A percentile compares a stretch with the other conserved stretches of the same genome.
These are phyloP conservation scores for Notocelia uddmanniana DNA, from an alignment of 2,888 invertebrate species.

Conservation along the genomic window DNA sequence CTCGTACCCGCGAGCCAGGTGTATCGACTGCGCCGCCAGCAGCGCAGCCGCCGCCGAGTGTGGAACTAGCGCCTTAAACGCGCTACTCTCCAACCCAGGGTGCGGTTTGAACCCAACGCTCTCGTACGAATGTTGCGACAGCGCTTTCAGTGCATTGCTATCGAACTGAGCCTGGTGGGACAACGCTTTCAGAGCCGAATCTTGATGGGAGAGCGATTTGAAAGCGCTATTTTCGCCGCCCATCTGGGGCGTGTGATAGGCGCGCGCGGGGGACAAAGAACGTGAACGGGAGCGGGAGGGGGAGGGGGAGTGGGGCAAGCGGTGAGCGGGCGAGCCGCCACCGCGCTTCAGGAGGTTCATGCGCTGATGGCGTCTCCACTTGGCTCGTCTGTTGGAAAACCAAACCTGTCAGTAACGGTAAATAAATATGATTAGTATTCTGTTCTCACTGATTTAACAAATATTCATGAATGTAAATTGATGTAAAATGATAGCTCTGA, in stretches of 20 bases:
- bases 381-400: slow-evolving; percentile 99
- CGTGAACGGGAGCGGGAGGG: slow-evolving; percentile 89
- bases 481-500: slow-evolving; percentile 68
- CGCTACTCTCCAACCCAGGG: slow-evolving; percentile 91
- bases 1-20: slow-evolving; percentile 78
- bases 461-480: slow-evolving; percentile 77
- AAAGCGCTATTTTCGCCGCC: slow-evolving; percentile 97
- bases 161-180: slow-evolving; percentile 86
- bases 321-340: slow-evolving; percentile 89
- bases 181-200: slow-evolving; percentile 86
- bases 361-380: slow-evolving; percentile 98
- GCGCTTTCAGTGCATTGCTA: slow-evolving; percentile 84
- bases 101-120: slow-evolving; percentile 76
- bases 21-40: slow-evolving; percentile 80
- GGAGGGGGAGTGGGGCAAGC: slow-evolving; percentile 79
- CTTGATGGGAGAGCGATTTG: slow-evolving; percentile 89
- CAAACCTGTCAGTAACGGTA: slow-evolving; percentile 97
- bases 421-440: slow-evolving; percentile 84
- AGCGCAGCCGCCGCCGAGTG: slow-evolving; percentile 88
- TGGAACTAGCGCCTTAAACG: slow-evolving; percentile 92
- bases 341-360: slow-evolving; percentile 96
- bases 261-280: slow-evolving; percentile 88
- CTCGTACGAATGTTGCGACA: slow-evolving; percentile 74
- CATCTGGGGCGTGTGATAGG: slow-evolving; percentile 88
- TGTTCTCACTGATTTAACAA: slow-evolving; percentile 73